Conservation (phyloP, 92 coral and sea anemone species). For the Scolanthus callimorphus region DNA sequence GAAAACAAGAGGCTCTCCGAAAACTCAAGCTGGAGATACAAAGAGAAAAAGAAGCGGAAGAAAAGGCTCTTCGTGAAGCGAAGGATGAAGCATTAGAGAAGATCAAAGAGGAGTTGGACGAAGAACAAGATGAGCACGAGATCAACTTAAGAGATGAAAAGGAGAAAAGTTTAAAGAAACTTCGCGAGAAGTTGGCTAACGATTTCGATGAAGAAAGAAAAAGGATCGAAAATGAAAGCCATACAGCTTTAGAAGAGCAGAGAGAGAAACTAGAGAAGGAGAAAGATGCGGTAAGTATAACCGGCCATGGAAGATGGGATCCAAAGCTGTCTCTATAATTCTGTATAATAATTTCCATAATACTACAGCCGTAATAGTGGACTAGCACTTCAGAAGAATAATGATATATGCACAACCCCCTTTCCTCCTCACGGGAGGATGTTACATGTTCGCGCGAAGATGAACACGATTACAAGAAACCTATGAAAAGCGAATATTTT, state of each 20-base stretch:
- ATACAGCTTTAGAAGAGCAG: conserved; percentile 51
- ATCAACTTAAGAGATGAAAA: conserved; percentile 55
- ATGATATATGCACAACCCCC: too few species aligned
- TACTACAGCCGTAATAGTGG: too few species aligned
- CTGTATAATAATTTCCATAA: too few species aligned
- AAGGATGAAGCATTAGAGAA: conserved; percentile 63
- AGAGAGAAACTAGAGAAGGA: conserved; percentile 82
- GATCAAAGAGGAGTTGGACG: conserved; percentile 66
- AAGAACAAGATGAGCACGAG: conserved; percentile 74
- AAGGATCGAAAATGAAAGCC: conserved; percentile 53
- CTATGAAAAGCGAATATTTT: too few species aligned
- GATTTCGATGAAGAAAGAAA: conserved; percentile 73
- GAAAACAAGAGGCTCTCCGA: conserved; percentile 87
- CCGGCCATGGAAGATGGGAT: not conserved
- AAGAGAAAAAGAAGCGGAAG: conserved; percentile 76
- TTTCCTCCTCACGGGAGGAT: too few species aligned
- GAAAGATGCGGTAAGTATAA: conserved; percentile 61
- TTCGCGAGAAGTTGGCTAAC: conserved; percentile 61
- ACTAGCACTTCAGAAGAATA: too few species aligned
- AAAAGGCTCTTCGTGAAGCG: conserved; percentile 49
- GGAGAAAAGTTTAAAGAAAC: conserved; percentile 36
- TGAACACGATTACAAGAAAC: too few species aligned
- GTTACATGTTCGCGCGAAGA: too few species aligned
- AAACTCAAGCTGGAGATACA: conserved; percentile 70
- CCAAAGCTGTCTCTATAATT: too few species aligned